phyloP scores from a whole-genome alignment of 1,140 invertebrate genomes.

The Ooceraea biroi region DNA sequence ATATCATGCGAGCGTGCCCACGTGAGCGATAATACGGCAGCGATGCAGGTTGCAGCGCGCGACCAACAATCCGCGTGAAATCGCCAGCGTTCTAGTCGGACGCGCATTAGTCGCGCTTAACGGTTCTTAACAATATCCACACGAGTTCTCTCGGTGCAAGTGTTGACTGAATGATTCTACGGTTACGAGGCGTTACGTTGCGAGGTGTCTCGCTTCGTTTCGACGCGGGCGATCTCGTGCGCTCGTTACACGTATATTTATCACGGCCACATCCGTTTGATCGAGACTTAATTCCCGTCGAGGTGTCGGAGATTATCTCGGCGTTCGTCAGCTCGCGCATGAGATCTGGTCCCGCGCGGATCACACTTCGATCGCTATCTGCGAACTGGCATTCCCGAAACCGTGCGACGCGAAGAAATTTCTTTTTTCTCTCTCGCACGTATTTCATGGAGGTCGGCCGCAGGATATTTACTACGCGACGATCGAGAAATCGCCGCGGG shows the following conservation, averaged over 20 bases:
- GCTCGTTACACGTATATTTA: background rate
- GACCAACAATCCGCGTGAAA: background rate
- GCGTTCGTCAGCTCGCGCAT: slow-evolving; percentile 29
- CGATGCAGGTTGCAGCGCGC: background rate
- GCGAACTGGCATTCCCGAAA: slow-evolving; percentile 69
- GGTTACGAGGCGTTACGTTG: background rate
- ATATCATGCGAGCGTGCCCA: slow-evolving; percentile 56
- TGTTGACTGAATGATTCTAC: background rate
- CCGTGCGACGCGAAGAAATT: slow-evolving; percentile 64
- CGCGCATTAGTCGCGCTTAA: background rate
- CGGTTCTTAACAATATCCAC: background rate
- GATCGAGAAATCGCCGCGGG: slow-evolving; percentile 70
- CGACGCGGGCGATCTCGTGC: background rate
- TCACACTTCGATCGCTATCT: slow-evolving; percentile 67
- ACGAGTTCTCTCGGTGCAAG: background rate
- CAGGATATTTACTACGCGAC: slow-evolving; percentile 70
- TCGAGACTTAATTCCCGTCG: background rate
- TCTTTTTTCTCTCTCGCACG: slow-evolving; percentile 6
- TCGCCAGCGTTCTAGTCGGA: background rate
- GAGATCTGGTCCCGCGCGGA: no score
- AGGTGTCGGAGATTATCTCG: slow-evolving; percentile 4
- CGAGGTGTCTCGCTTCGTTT: background rate
- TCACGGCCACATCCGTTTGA: background rate
- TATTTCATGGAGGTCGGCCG: slow-evolving; percentile 25
- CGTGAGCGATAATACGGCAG: slow-evolving; percentile 23